phyloP scores from a whole-genome alignment of 2,797 vertebrate species.

The Myripristis murdjan region DNA sequence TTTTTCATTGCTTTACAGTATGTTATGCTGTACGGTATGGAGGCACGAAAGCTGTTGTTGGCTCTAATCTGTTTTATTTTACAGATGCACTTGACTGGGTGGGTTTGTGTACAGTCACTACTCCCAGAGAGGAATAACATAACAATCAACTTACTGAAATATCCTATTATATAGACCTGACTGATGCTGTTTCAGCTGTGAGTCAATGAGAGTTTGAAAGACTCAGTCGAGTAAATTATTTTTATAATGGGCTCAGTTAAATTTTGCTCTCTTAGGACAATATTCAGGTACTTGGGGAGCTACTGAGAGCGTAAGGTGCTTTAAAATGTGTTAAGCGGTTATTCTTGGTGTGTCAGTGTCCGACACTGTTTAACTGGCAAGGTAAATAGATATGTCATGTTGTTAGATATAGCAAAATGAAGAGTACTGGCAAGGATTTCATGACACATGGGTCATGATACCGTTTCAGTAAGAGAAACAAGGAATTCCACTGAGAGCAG shows the following conservation, averaged over 20 bases:
- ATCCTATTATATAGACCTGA: constrained; percentile 33
- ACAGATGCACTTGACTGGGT: constrained; percentile 22
- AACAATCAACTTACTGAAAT: constrained; percentile 38
- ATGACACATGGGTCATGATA: too few species aligned
- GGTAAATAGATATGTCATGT: too few species aligned
- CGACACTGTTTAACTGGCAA: too few species aligned
- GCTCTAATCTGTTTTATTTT: background rate
- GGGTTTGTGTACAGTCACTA: constrained; percentile 18
- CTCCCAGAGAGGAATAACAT: constrained; percentile 19
- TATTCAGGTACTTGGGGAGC: constrained; percentile 42
- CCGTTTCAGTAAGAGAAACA: too few species aligned
- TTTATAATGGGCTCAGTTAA: constrained; percentile 38
- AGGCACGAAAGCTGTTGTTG: background rate
- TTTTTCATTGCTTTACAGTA: background rate
- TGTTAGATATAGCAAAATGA: too few species aligned
- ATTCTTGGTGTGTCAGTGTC: constrained; percentile 1
- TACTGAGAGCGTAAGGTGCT: constrained; percentile 14
- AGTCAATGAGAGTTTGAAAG: constrained; percentile 48
- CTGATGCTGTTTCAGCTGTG: constrained; percentile 27
- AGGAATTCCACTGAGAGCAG: too few species aligned
- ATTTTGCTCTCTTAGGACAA: constrained; percentile 48
- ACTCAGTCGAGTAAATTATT: constrained; percentile 49
- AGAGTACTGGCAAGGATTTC: too few species aligned
- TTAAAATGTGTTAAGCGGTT: constrained; percentile 33
- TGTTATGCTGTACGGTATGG: background rate